phyloP scores from a whole-genome alignment of 1,140 invertebrate genomes.

The Eueides isabella region DNA sequence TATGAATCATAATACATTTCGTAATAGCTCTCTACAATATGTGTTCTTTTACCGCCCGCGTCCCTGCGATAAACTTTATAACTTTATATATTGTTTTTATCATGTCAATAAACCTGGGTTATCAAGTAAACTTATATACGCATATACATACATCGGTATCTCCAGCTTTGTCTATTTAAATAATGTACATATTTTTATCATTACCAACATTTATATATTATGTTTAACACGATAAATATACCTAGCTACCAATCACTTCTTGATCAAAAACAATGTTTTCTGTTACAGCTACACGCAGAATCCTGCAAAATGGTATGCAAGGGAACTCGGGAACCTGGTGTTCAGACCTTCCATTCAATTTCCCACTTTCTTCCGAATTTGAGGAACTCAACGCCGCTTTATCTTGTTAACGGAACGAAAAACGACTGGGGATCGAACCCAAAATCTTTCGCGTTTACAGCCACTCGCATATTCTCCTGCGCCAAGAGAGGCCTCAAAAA shows the following conservation, averaged over 20 bases:
- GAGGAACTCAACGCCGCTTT: too few species aligned
- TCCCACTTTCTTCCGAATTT: too few species aligned
- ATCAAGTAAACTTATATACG: conserved; percentile 1
- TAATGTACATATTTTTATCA: background rate
- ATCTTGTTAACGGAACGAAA: too few species aligned
- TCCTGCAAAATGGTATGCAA: too few species aligned
- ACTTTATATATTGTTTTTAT: conserved; percentile 11
- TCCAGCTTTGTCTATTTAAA: background rate
- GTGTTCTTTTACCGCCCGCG: background rate
- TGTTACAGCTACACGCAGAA: too few species aligned
- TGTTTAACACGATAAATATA: background rate
- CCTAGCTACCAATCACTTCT: background rate
- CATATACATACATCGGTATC: background rate
- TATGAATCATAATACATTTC: background rate
- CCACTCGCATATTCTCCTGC: too few species aligned
- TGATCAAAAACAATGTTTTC: background rate
- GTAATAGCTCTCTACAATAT: background rate
- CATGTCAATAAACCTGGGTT: conserved; percentile 5
- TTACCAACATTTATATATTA: background rate
- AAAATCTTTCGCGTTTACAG: too few species aligned
- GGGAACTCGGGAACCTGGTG: too few species aligned
- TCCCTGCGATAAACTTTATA: background rate
- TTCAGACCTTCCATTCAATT: too few species aligned
- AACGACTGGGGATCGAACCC: too few species aligned
- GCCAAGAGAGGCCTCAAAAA: too few species aligned